These are phyloP conservation scores for Rutpela maculata DNA, from an alignment of 2,888 invertebrate genomes.

Conservation along the genomic window DNA sequence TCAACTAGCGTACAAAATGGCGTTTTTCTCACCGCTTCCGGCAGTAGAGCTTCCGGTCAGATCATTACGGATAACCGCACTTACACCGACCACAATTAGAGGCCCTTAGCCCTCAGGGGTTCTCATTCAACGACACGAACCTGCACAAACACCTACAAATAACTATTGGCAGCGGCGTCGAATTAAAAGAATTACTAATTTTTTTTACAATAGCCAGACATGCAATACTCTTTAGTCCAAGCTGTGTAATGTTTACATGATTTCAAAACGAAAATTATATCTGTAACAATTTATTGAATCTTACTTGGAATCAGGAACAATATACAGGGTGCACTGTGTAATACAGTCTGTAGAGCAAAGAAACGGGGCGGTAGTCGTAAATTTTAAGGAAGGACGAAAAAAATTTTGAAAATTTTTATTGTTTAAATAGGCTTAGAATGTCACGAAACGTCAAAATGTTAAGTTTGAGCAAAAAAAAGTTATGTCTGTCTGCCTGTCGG, in stretches of 20 bases:
- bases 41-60: conserved; percentile 72
- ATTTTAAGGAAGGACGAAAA: too few relatives aligned
- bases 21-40: conserved; percentile 75
- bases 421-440: too few relatives aligned
- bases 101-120: conserved; percentile 46
- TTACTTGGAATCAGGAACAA: not conserved
- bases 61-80: conserved; percentile 74
- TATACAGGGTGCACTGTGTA: too few relatives aligned
- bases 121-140: conserved; percentile 51
- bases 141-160: conserved; percentile 35
- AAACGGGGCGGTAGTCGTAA: too few relatives aligned
- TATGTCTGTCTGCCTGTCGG: too few relatives aligned
- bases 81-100: conserved; percentile 57
- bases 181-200: not conserved
- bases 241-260: too few relatives aligned
- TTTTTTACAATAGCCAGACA: not conserved
- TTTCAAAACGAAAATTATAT: too few relatives aligned
- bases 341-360: too few relatives aligned
- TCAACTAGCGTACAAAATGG: conserved; percentile 75
- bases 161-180: conserved; percentile 21
- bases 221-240: not conserved
- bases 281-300: not conserved
- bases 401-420: too few relatives aligned
- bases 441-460: too few relatives aligned
- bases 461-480: too few relatives aligned